phyloP scores from a whole-genome alignment of 1,140 invertebrate genomes.

The Drosophila varians region DNA sequence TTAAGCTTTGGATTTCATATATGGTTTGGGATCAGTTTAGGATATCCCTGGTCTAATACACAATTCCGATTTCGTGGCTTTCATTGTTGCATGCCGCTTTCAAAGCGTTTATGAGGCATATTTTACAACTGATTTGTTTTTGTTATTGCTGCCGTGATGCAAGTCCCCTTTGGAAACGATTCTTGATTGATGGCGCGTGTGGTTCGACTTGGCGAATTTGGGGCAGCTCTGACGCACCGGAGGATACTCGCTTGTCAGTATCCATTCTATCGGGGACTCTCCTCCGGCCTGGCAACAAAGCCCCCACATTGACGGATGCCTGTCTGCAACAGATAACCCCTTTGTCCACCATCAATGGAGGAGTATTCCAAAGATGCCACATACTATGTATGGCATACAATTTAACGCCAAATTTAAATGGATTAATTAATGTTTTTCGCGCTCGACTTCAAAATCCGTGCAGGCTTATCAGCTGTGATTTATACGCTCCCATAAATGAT shows the following conservation, averaged over 20 bases:
- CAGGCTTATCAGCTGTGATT: conserved; percentile 63
- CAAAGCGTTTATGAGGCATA: conserved; percentile 40
- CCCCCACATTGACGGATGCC: conserved; percentile 41
- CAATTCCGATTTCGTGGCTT: not conserved
- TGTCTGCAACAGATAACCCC: conserved; percentile 68
- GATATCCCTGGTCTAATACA: conserved; percentile 4
- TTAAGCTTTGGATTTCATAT: too few relatives aligned
- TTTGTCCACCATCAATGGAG: conserved; percentile 50
- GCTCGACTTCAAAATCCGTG: conserved; percentile 6
- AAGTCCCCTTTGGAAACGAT: conserved; percentile 31
- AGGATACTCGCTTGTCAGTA: conserved; percentile 32
- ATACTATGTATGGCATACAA: conserved; percentile 27
- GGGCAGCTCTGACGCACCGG: conserved; percentile 57
- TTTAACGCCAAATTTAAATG: conserved; percentile 76
- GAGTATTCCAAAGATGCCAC: conserved; percentile 5
- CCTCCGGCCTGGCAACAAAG: conserved; percentile 58
- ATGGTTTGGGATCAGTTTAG: too few relatives aligned
- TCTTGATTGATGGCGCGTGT: conserved; percentile 71
- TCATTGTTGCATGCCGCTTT: conserved; percentile 32
- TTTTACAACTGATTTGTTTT: conserved; percentile 38
- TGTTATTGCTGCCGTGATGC: conserved; percentile 14
- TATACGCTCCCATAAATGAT: conserved; percentile 32
- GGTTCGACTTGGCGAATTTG: conserved; percentile 40
- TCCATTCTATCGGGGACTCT: too few relatives aligned
- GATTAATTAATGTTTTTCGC: conserved; percentile 59